A percentile compares a stretch with the other conserved stretches of the same genome.
Evolutionary conservation across 1,140 invertebrate genomes (phyloP).

Genomic region (Drosophila nasuta): DNA sequence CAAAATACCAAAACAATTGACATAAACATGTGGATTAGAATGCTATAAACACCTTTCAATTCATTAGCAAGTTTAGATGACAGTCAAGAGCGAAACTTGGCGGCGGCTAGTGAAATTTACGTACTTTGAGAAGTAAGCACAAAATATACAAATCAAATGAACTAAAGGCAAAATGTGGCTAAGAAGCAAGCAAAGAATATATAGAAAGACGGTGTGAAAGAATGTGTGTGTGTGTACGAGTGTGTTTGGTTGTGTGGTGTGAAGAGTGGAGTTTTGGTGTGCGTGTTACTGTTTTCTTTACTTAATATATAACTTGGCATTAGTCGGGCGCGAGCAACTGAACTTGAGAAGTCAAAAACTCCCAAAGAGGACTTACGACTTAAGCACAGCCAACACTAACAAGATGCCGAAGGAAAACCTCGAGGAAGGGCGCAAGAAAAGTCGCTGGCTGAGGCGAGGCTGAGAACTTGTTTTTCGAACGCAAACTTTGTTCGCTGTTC

Average conservation of each 20-base stretch:
- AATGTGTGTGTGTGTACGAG: conserved; percentile 5
- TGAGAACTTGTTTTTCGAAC: conserved; percentile 40
- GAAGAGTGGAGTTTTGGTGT: conserved; percentile 28
- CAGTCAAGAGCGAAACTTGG: conserved; percentile 46
- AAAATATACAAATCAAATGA: conserved; percentile 73
- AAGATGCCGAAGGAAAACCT: conserved; percentile 1
- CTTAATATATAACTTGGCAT: conserved; percentile 78
- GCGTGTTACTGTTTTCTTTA: conserved; percentile 59
- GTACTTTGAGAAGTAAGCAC: conserved; percentile 47
- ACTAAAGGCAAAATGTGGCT: conserved; percentile 44
- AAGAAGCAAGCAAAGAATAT: conserved; percentile 20
- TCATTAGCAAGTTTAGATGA: conserved; percentile 73
- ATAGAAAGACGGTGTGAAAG: conserved; percentile 11
- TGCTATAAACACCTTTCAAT: conserved; percentile 64
- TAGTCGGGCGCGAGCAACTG: conserved; percentile 58
- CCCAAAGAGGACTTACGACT: conserved; percentile 75
- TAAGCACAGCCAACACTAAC: conserved; percentile 30
- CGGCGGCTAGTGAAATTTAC: conserved; percentile 50
- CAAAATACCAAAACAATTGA: neutral
- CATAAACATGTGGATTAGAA: neutral
- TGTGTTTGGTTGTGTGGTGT: neutral
- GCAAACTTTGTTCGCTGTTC: conserved; percentile 39
- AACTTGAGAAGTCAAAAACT: conserved; percentile 83
- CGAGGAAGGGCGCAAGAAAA: neutral
- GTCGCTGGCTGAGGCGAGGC: conserved; percentile 5